Base-by-base conservation (phyloP, 2,888 invertebrate genomes). In the Adelphocoris suturalis region DNA sequence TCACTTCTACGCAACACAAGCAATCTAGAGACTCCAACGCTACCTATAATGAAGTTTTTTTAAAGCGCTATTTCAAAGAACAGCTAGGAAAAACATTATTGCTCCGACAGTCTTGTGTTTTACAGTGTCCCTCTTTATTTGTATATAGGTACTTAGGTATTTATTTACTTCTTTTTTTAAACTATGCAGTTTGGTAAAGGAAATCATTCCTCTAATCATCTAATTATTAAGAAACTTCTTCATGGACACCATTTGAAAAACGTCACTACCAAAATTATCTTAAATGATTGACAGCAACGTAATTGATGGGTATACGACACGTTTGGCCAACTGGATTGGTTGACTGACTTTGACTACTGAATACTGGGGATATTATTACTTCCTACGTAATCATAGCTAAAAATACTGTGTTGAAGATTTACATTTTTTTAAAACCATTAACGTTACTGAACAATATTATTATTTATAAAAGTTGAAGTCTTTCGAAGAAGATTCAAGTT, bases 381-480 rank as follows among this genome's bases (percentile, higher is more conserved):
- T 57, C 55, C 85, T 85, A 85, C 37, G 85, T 61, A 82, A 82
- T 23, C 57, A 37, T 52, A 76, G 88, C 88, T 88, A 88, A 88
- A 88, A 88, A 88, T 88, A 88, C 88, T 88, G 88, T 46, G 88
- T 55, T 55, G 78, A 88, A 88, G 27, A 78, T 78, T 88, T 88
- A 78, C 85, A n/a, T 52, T 82, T 14, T 52, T 76, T 27, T 28
- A 46, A 37, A 37, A 37, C 7, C 37, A 87, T 68, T 55, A 84
- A 37, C 52, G 48, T 82, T 86, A 75, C 46, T 37, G 88, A 80
- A 88, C 47, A 55, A 78, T 37, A 37, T 88, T 88, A 86, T 80
- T 88, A 88, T 86, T 80, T 88, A 88, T 86, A 37, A 76, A 85
- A 76, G 48, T 78, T 55, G 80, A 88, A 88, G 88, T 88, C 88